Base-by-base conservation (phyloP, 2,797 vertebrate genomes). In the Lagorchestes hirsutus region DNA sequence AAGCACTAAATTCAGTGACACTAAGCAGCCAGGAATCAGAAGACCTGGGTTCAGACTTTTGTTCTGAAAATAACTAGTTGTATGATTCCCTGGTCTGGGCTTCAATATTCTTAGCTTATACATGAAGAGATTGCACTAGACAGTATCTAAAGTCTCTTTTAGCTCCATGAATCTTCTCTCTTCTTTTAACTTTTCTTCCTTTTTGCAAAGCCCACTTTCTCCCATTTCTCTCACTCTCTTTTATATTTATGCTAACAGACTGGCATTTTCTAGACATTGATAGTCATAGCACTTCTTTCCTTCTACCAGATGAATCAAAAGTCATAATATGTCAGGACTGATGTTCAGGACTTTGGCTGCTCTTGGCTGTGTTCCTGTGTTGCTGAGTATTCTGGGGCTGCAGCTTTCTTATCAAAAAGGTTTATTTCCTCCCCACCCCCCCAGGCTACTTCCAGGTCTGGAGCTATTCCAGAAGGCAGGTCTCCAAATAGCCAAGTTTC, bases 91-190 rank as follows among this genome's bases (percentile, higher is more conserved):
- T 58, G 16, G 27, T 95, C 40, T 29, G 34, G 40, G 11, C 58
- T 58, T 56, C 90, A 87, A 40, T 55, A 94, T 91, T 93, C 58
- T 91, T 24, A 87, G 46, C 74, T 87, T 87, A 11, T 55, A 90
- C n/a, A 18, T 0, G 13, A 55, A 22, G 55, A 12, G 5, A 34
- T 28, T 27, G 16, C n/a, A 93, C 55, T 29, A 94, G n/a, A 52
- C 10, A 27, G 24, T 3, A 13, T 57, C 56, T 6, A 34, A 31
- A 90, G 50, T 59, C 50, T 28, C 28, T 31, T 90, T 55, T 11
- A 46, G 5, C 9, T 92, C 16, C 92, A 54, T 34, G 24, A 58
- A 54, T 67, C 62, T 31, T 92, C 22, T 91, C 55, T 29, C 52
- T 91, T 55, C n/a, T 92, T 54, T 55, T 6, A 0, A 46, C 27